Evolutionary conservation across 2,113 vertebrate genomes (phyloP).

Genomic region (Anthoscopus minutus): DNA sequence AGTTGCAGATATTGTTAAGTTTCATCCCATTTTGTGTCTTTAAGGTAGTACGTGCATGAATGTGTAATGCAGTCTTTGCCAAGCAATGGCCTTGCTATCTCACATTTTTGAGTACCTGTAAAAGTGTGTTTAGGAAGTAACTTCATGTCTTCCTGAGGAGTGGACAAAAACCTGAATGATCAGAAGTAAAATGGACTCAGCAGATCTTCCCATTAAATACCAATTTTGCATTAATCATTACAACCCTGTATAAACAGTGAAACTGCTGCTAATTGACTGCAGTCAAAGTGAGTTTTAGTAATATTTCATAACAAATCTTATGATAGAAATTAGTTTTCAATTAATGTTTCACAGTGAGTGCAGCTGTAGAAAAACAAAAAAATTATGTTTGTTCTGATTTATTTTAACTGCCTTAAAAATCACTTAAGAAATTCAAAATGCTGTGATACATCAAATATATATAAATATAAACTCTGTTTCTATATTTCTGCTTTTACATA

Average conservation of each 20-base stretch:
- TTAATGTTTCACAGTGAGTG: not conserved
- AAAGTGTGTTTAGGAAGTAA: not conserved
- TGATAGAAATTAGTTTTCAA: not conserved
- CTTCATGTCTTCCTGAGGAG: not conserved
- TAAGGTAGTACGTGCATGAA: rapidly evolving
- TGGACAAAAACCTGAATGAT: not conserved
- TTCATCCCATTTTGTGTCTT: rapidly evolving
- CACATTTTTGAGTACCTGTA: not conserved
- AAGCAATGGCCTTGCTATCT: not conserved
- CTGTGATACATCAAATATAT: not conserved
- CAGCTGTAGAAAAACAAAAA: not conserved
- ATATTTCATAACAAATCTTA: not conserved
- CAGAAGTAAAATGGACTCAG: not conserved
- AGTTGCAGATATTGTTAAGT: not conserved
- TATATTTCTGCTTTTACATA: not conserved
- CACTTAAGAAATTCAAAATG: not conserved
- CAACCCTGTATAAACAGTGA: not conserved
- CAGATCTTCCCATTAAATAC: not conserved
- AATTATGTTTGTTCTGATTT: not conserved
- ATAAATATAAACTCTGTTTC: not conserved
- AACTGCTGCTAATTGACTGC: not conserved
- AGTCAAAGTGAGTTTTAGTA: not conserved
- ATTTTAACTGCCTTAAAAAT: not conserved
- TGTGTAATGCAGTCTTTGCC: not conserved
- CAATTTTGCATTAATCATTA: not conserved